A percentile compares a stretch with the other conserved stretches of the same genome.
Conservation (phyloP, 2,113 vertebrate species). For the Carettochelys insculpta region DNA sequence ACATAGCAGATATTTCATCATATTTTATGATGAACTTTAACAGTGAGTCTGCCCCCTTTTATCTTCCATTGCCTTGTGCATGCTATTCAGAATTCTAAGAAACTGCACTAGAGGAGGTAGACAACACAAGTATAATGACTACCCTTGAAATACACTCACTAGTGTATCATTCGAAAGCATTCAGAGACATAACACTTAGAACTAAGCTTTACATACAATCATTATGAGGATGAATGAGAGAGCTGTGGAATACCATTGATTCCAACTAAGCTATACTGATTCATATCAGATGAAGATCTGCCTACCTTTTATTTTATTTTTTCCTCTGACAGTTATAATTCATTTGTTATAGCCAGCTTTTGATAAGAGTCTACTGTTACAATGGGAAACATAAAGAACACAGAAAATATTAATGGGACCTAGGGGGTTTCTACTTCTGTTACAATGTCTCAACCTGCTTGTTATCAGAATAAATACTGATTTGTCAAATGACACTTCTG, state of each 20-base stretch:
- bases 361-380: not conserved
- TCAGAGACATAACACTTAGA: not conserved
- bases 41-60: not conserved
- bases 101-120: not conserved
- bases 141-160: not conserved
- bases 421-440: not conserved
- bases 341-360: not conserved
- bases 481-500: not conserved
- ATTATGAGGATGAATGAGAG: not conserved
- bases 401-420: constrained; percentile 6
- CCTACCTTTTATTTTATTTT: not conserved
- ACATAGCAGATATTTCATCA: too few relatives aligned
- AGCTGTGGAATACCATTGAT: not conserved
- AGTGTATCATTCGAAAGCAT: not conserved
- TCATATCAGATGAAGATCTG: not conserved
- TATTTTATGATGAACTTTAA: not conserved
- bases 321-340: not conserved
- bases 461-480: not conserved
- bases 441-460: not conserved
- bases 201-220: not conserved
- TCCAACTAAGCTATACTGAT: not conserved
- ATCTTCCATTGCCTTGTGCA: not conserved
- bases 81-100: not conserved
- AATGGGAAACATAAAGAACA: not conserved
- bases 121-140: not conserved